Evolutionary conservation across 2,797 vertebrate genomes (phyloP), one percentile per base, ranked within the genome.

Genomic region (Myotis planiceps): DNA sequence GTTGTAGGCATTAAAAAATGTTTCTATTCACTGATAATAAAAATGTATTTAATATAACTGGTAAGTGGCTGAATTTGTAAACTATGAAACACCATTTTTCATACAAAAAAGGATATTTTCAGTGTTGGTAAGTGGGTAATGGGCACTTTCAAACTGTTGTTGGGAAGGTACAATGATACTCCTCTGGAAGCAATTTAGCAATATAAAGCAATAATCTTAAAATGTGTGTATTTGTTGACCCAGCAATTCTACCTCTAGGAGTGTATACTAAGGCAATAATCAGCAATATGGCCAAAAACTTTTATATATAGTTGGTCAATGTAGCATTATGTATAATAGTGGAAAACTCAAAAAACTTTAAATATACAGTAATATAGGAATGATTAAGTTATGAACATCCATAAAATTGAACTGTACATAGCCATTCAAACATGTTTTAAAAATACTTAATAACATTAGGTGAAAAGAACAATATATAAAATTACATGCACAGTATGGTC

Each of bases 181-280:
- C 95, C 88, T 96, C 96, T 96, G 94, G 92, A 97, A 97, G 94
- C 42, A 96, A 91, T 83, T 0, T 72, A 60, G 34, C 32, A 92
- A 92, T 65, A 83, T 8, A 49, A 4, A 87, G 27, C 47, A 90
- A 78, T 8, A 65, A n/a, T 90, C 88, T 85, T 82, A 81, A 92
- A 94, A 90, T 60, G 23, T 71, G 15, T 71, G 21, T 63, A 39
- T 93, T 90, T 76, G 16, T 71, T 88, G 68, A 94, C 23, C 19
- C 39, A 60, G 42, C 27, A 95, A 92, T 88, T 92, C 60, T 60
- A 90, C 15, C 85, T 95, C 47, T 78, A 65, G 32, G 51, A 84
- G 25, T 90, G 72, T 90, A 75, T 19, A 78, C n/a, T 90, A 95
- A 85, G 39, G 29, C 51, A 90, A 79, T 63, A 63, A 65, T 84